phyloP scores from a whole-genome alignment of 2,888 invertebrate genomes.

The Heliconius ethilla region DNA sequence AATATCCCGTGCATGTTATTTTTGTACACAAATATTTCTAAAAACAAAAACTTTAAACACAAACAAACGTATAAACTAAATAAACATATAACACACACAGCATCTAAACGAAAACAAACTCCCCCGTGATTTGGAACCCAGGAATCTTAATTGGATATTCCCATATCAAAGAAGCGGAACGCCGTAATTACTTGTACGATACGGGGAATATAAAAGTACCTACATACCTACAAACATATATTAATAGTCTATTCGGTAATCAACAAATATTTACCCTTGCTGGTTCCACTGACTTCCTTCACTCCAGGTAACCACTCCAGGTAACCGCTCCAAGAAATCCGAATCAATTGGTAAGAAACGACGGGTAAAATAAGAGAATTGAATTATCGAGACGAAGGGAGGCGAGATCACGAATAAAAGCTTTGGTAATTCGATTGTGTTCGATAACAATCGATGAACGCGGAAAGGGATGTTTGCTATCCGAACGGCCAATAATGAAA shows the following conservation, averaged over 20 bases:
- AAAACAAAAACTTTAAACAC: neutral
- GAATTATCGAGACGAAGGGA: constrained; percentile 77
- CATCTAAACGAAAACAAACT: neutral
- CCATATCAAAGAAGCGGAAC: constrained; percentile 21
- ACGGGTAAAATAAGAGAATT: constrained; percentile 76
- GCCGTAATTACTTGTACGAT: constrained; percentile 36
- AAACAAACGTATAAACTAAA: neutral
- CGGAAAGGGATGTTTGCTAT: constrained; percentile 65
- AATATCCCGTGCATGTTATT: neutral
- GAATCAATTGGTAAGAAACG: constrained; percentile 76
- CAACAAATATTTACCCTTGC: constrained; percentile 59
- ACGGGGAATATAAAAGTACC: constrained; percentile 28
- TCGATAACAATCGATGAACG: constrained; percentile 71
- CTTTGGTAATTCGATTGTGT: constrained; percentile 78
- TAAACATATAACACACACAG: neutral
- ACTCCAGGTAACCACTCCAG: constrained; percentile 28
- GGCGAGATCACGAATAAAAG: constrained; percentile 56
- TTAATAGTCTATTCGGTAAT: neutral
- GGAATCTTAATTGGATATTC: constrained; percentile 23
- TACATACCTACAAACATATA: constrained; percentile 1
- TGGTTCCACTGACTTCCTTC: constrained; percentile 2
- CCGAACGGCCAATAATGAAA: constrained; percentile 56
- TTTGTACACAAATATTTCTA: neutral
- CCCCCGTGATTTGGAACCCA: constrained; percentile 8
- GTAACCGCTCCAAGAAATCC: constrained; percentile 43